Evolutionary conservation across 2,113 vertebrate genomes (phyloP).

Genomic region (Ranitomeya imitator): DNA sequence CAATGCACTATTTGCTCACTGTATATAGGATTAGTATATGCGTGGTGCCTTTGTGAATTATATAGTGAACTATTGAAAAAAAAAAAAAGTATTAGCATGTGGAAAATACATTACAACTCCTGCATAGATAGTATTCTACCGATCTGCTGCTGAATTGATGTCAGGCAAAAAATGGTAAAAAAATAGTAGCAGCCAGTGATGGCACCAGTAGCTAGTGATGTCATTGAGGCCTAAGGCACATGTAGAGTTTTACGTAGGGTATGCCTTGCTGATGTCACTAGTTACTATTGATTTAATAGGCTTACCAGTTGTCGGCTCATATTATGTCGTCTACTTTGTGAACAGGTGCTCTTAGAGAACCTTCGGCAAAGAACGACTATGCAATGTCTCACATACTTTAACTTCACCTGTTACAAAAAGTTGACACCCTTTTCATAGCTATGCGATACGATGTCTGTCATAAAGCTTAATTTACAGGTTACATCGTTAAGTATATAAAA

Average conservation of each 20-base stretch:
- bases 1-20: conserved; percentile 52
- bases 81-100: conserved; percentile 18
- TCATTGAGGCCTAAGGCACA: conserved; percentile 4
- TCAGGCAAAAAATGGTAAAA: neutral
- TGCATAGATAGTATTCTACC: neutral
- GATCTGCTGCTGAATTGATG: neutral
- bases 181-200: neutral
- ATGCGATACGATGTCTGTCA: no score
- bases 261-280: neutral
- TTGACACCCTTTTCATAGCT: neutral
- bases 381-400: neutral
- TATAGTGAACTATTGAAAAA: conserved; percentile 12
- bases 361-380: neutral
- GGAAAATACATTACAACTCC: conserved; percentile 16
- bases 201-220: neutral
- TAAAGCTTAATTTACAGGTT: no score
- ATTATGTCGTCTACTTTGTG: neutral
- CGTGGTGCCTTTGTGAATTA: conserved; percentile 34
- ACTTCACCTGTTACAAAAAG: neutral
- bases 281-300: neutral
- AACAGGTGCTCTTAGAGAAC: neutral
- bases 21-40: conserved; percentile 23
- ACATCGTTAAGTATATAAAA: no score
- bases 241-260: neutral
- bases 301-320: neutral